Evolutionary conservation across 1,140 invertebrate species (phyloP).

Genomic region (Oppia nitens): DNA sequence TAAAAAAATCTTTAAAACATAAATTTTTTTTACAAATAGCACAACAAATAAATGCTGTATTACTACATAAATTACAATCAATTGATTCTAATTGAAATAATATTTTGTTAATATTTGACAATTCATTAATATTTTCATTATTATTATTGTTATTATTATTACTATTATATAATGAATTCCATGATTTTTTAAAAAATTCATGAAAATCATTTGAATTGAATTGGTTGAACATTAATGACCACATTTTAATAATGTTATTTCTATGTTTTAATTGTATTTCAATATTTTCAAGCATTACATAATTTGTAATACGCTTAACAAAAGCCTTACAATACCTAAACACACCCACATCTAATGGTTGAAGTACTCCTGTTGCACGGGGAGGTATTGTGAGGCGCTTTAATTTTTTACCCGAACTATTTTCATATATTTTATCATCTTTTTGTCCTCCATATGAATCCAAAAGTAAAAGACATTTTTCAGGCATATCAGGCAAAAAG

Average conservation of each 20-base stretch:
- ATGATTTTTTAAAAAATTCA: background rate
- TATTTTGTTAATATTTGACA: background rate
- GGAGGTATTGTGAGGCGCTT: background rate
- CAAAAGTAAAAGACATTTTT: background rate
- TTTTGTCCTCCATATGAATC: slow-evolving; percentile 4
- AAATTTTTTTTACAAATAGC: background rate
- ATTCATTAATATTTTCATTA: background rate
- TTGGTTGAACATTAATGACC: slow-evolving; percentile 3
- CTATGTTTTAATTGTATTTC: background rate
- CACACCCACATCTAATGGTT: background rate
- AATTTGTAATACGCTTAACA: background rate
- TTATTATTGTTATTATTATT: no score
- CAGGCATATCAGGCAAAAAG: background rate
- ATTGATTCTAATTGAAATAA: background rate
- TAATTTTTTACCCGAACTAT: background rate
- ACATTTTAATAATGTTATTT: slow-evolving; percentile 2
- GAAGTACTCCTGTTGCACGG: background rate
- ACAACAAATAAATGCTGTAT: background rate
- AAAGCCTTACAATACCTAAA: background rate
- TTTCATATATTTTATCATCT: background rate
- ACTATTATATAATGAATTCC: background rate
- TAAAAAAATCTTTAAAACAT: background rate
- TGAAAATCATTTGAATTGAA: background rate
- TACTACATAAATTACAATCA: background rate
- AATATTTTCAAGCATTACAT: background rate